Percentiles rank a stretch among this genome's conserved stretches.
Evolutionary conservation across 2,113 vertebrate genomes (phyloP).

Genomic region (Carollia perspicillata): DNA sequence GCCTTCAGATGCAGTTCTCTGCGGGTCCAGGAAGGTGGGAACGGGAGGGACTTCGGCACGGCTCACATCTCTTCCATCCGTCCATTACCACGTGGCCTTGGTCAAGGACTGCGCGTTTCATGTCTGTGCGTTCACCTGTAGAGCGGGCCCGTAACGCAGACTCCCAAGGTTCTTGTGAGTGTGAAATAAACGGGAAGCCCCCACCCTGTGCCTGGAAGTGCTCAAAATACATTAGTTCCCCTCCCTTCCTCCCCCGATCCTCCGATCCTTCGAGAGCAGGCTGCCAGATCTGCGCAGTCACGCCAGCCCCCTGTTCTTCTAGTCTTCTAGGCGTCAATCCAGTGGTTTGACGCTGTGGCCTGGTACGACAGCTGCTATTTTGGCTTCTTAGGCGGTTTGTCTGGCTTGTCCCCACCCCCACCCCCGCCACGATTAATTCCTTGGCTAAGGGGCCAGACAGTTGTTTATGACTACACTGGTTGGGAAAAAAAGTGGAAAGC

Average conservation of each 20-base stretch:
- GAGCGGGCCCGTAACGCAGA: accelerated
- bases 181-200: not conserved
- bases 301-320: accelerated
- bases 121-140: not conserved
- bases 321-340: not conserved
- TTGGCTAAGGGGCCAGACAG: not conserved
- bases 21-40: not conserved
- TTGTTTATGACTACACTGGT: not conserved
- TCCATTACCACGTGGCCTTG: not conserved
- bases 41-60: not conserved
- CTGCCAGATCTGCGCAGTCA: not conserved
- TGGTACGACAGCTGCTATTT: not conserved
- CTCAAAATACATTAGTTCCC: not conserved
- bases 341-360: not conserved
- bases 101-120: not conserved
- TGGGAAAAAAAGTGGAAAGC: not conserved
- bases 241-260: not conserved
- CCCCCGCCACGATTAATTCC: not conserved
- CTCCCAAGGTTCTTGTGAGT: not conserved
- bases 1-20: not conserved
- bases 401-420: not conserved
- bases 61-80: not conserved
- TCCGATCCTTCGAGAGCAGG: not conserved
- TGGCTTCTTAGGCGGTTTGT: not conserved
- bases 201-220: not conserved